Conservation (phyloP, 2,797 vertebrate genomes). For the Fratercula arctica region DNA sequence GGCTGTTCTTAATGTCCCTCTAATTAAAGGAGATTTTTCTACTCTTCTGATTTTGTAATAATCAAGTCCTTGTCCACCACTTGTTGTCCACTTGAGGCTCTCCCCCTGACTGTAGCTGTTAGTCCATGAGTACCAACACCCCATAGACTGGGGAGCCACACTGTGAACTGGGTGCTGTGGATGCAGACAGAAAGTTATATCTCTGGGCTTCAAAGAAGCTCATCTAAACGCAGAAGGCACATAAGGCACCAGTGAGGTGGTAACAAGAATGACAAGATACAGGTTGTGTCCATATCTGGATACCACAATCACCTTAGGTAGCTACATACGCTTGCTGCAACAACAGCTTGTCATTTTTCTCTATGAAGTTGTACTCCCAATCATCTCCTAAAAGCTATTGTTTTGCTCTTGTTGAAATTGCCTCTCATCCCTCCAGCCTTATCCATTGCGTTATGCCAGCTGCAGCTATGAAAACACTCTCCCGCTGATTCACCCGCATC, state of each 20-base stretch:
- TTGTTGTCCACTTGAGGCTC: not conserved
- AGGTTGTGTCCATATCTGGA: not conserved
- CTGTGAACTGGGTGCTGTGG: not conserved
- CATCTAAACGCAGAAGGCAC: not conserved
- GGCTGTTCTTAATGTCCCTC: not conserved
- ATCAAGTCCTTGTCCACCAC: not conserved
- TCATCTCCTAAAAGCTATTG: not conserved
- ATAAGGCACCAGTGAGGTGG: not conserved
- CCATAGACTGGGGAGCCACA: rapidly evolving
- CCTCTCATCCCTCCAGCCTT: not conserved
- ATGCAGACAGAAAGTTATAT: not conserved
- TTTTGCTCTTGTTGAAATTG: not conserved
- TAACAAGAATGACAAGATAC: not conserved
- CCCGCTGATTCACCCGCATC: not conserved
- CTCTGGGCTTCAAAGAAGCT: not conserved
- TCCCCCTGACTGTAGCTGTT: not conserved
- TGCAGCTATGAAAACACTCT: not conserved
- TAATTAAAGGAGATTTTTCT: not conserved
- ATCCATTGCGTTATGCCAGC: not conserved
- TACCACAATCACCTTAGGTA: not conserved
- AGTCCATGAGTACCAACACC: not conserved
- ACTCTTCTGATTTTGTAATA: not conserved
- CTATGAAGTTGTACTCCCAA: not conserved
- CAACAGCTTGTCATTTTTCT: not conserved
- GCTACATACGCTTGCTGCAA: not conserved